These are phyloP conservation scores for Strongylocentrotus purpuratus DNA, from an alignment of 35 echinoderm and acorn worm genomes.

Conservation along the genomic window DNA sequence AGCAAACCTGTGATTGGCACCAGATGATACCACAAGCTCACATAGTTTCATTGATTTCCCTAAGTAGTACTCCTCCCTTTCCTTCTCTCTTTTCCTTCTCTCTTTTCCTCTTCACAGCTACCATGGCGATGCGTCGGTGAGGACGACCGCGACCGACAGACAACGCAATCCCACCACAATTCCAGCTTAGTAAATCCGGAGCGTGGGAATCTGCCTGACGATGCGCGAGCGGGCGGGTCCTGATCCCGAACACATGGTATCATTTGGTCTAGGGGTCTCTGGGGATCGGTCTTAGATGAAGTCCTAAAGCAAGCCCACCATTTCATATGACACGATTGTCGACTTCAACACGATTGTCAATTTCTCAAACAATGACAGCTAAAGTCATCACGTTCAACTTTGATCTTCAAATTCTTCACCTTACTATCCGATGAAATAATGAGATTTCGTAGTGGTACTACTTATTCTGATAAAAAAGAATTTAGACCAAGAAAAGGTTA, in stretches of 20 bases:
- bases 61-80: neutral
- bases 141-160: neutral
- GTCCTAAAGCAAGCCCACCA: neutral
- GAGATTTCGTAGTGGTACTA: neutral
- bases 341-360: neutral
- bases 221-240: neutral
- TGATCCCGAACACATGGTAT: neutral
- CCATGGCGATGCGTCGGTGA: neutral
- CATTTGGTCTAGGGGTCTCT: neutral
- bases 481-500: too few relatives aligned
- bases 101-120: neutral
- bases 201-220: neutral
- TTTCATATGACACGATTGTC: neutral
- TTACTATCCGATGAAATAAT: neutral
- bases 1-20: neutral
- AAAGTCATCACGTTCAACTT: neutral
- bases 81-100: neutral
- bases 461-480: neutral
- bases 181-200: constrained; percentile 1
- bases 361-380: neutral
- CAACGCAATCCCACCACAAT: constrained; percentile 15
- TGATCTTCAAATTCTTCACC: neutral
- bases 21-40: neutral
- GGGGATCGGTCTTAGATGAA: neutral
- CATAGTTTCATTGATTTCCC: neutral